Evolutionary conservation across 2,797 vertebrate species (phyloP), one percentile per base, ranked within the genome.

Genomic region (Acanthurus leucopareius): DNA sequence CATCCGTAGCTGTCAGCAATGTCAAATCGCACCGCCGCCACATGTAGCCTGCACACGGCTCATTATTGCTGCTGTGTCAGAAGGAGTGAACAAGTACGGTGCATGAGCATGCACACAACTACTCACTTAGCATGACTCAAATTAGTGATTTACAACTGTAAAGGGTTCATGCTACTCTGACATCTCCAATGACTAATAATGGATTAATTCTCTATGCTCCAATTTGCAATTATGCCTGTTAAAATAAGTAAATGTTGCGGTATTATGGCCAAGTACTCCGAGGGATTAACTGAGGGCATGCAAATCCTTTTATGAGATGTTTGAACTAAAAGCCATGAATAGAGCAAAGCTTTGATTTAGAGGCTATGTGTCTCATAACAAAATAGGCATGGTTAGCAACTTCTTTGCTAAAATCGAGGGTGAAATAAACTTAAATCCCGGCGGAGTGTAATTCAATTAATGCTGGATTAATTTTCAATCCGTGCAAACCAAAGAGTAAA

Each of bases 191-290:
- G 90, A 92, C 88, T 89, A 93, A 94, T 93, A 90, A 86, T 77
- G 84, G 89, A 93, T 93, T 92, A 74, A 91, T 91, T 92, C 79
- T 82, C 74, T 82, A 84, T 85, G 93, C 92, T 94, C 90, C 86
- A 92, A 88, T 94, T 94, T 94, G 86, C 89, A 94, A 90, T 91
- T 88, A 93, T 86, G 88, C 77, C 77, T 83, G 80, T 91, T 90
- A 89, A 92, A 93, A 89, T 82, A 80, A 91, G 80, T 83, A 89
- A 87, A 92, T 87, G 73, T 83, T 87, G 77, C 74, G 70, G 67
- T 73, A 70, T 80, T 85, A 75, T 72, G 73, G 90, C 82, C 87
- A 91, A 88, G 84, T 82, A 77, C 70, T 86, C 77, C 51, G 71
- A 67, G 70, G 88, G 91, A 92, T 90, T 89, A 92, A 80, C 86